These are phyloP conservation scores for Coptodon bakossiorum DNA, from an alignment of 2,113 vertebrate genomes.

Conservation along the genomic window DNA sequence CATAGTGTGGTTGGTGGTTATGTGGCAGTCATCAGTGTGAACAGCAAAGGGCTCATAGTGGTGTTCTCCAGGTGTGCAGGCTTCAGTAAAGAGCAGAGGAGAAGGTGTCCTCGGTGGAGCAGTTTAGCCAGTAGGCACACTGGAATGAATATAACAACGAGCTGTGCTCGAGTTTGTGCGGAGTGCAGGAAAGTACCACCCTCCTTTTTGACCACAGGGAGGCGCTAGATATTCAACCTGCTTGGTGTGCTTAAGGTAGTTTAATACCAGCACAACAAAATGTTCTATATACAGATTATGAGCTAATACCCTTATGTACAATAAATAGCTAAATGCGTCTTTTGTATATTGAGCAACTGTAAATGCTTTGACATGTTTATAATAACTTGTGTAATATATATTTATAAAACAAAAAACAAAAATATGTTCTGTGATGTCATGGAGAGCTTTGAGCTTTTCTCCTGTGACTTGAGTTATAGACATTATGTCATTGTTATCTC, in stretches of 20 bases:
- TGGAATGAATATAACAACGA: neutral
- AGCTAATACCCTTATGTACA: neutral
- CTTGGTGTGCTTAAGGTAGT: neutral
- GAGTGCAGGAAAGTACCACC: neutral
- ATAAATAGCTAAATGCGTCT: accelerated
- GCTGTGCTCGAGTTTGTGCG: neutral
- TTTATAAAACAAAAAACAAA: neutral
- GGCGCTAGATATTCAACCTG: neutral
- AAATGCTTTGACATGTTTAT: neutral
- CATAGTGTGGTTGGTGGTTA: neutral
- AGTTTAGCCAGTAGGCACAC: neutral
- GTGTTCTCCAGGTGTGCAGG: neutral
- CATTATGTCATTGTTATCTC: neutral
- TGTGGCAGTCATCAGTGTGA: accelerated
- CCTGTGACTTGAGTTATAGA: neutral
- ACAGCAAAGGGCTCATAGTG: neutral
- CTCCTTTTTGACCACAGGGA: neutral
- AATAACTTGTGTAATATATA: neutral
- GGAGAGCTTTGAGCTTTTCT: neutral
- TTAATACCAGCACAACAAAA: neutral
- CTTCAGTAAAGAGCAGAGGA: neutral
- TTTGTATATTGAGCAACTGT: neutral
- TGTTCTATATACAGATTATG: neutral
- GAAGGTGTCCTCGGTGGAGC: neutral
- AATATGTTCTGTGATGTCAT: accelerated